phyloP scores from a whole-genome alignment of 2,797 vertebrate species.

The Pseudochirops cupreus region DNA sequence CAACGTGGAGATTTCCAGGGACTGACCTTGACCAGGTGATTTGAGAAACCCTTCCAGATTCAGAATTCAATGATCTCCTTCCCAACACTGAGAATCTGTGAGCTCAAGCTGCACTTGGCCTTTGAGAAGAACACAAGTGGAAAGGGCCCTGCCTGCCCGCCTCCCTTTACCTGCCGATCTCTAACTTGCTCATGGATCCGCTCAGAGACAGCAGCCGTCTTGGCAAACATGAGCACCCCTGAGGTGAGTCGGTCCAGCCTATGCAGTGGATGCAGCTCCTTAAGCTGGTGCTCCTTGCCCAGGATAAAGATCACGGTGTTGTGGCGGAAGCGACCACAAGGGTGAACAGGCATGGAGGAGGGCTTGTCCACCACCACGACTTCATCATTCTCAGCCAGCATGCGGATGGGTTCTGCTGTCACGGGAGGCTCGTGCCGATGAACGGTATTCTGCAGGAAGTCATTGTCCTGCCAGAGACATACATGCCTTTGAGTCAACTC shows the following conservation, averaged over 20 bases:
- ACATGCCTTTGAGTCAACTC: slow-evolving; percentile 8
- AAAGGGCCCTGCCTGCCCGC: background rate
- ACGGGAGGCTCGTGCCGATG: slow-evolving; percentile 98
- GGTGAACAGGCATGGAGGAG: slow-evolving; percentile 96
- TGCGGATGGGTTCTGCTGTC: slow-evolving; percentile 87
- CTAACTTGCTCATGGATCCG: slow-evolving; percentile 95
- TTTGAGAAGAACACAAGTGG: slow-evolving; percentile 9
- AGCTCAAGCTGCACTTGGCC: background rate
- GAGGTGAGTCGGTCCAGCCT: slow-evolving; percentile 97
- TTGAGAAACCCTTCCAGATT: slow-evolving; percentile 8
- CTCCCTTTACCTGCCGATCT: slow-evolving; percentile 89
- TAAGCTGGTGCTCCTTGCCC: slow-evolving; percentile 94
- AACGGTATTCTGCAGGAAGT: slow-evolving; percentile 94
- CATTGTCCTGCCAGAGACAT: slow-evolving; percentile 91
- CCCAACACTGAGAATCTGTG: background rate
- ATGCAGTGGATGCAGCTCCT: slow-evolving; percentile 94
- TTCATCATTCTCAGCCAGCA: slow-evolving; percentile 92
- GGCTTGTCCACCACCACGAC: slow-evolving; percentile 97
- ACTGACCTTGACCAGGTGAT: slow-evolving; percentile 4
- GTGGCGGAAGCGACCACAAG: slow-evolving; percentile 97
- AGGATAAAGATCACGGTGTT: slow-evolving; percentile 98
- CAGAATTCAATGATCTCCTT: slow-evolving; percentile 5
- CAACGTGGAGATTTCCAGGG: background rate
- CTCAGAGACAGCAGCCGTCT: slow-evolving; percentile 92
- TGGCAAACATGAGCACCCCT: slow-evolving; percentile 96